A percentile compares a stretch with the other conserved stretches of the same genome.
Evolutionary conservation across 2,888 invertebrate species (phyloP).

Genomic region (Isotomurus palustris): DNA sequence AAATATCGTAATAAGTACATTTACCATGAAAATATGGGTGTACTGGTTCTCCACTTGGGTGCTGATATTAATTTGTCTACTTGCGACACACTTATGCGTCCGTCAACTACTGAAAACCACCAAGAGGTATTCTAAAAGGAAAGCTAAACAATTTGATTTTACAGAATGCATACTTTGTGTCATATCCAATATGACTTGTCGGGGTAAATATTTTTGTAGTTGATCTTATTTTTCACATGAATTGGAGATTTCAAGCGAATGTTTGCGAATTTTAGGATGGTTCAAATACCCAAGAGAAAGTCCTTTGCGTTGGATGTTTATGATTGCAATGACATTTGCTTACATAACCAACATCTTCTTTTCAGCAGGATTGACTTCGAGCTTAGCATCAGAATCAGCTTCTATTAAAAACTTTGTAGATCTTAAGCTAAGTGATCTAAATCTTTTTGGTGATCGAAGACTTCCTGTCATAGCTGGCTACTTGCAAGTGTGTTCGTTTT

Average conservation of each 20-base stretch:
- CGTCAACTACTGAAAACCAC: too few species aligned
- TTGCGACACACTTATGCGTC: too few species aligned
- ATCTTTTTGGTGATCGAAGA: constrained; percentile 19
- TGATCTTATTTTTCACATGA: background rate
- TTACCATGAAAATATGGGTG: background rate
- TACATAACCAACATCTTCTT: background rate
- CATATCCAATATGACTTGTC: background rate
- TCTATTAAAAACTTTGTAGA: constrained; percentile 26
- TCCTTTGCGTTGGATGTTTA: background rate
- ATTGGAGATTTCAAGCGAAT: background rate
- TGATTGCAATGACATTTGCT: background rate
- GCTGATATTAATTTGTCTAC: background rate
- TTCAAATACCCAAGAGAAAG: background rate
- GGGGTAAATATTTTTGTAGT: background rate
- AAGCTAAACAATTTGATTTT: too few species aligned
- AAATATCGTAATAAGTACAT: background rate
- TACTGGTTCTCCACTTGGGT: background rate
- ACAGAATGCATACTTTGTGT: background rate
- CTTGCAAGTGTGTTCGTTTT: constrained; percentile 9
- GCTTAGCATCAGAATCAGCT: constrained; percentile 18
- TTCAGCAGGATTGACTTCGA: background rate
- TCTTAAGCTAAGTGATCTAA: constrained; percentile 11
- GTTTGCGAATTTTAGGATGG: background rate
- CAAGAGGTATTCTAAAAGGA: too few species aligned
- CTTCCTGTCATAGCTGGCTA: constrained; percentile 16